These are phyloP conservation scores for Otolemur garnettii DNA, from an alignment of 2,113 vertebrate species.

Conservation along the genomic window DNA sequence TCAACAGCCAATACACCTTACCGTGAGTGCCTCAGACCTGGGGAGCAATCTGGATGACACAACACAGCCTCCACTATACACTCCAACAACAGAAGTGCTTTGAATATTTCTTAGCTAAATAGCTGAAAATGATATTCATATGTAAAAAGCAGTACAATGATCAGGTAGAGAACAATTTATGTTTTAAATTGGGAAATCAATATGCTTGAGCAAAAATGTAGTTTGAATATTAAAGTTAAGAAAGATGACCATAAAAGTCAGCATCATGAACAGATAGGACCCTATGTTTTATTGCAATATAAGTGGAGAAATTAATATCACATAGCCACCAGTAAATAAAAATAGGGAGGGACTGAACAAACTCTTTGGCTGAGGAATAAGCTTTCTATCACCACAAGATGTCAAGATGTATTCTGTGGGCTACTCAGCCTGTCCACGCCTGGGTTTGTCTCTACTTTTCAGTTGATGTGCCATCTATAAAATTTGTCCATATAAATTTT, in stretches of 20 bases:
- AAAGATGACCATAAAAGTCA: not conserved
- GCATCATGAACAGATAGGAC: not conserved
- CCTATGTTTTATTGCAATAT: not conserved
- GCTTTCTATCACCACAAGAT: not conserved
- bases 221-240: not conserved
- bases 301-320: slow-evolving; percentile 9
- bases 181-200: not conserved
- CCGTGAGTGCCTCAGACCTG: not conserved
- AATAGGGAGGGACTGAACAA: not conserved
- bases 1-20: not conserved
- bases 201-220: not conserved
- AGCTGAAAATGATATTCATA: not conserved
- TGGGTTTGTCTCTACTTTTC: not conserved
- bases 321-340: slow-evolving; percentile 41
- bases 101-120: not conserved
- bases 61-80: not conserved
- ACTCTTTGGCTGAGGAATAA: not conserved
- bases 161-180: not conserved
- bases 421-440: not conserved
- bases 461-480: not conserved
- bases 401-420: not conserved
- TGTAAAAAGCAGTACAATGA: not conserved
- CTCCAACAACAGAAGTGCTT: not conserved
- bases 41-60: not conserved
- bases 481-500: not conserved